phyloP scores from a whole-genome alignment of 2,113 vertebrate genomes.

The Lamprologus tigripictilis region DNA sequence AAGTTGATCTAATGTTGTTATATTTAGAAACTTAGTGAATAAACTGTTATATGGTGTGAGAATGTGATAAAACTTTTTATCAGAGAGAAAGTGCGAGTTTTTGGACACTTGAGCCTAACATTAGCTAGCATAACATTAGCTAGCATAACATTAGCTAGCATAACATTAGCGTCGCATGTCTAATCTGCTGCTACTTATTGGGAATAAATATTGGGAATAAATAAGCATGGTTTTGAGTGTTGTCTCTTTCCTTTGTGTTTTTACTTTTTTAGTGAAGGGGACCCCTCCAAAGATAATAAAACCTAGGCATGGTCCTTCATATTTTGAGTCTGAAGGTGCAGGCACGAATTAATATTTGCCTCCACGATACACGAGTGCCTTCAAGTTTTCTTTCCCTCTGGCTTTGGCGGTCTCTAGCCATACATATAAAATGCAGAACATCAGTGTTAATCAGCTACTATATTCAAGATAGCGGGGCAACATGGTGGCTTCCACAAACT shows the following conservation, averaged over 20 bases:
- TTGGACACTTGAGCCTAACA: background rate
- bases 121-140: background rate
- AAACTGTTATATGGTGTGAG: background rate
- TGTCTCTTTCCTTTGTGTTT: background rate
- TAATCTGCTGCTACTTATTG: background rate
- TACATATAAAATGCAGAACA: background rate
- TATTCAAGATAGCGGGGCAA: background rate
- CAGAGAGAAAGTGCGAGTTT: background rate
- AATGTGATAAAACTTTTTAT: background rate
- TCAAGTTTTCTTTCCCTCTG: background rate
- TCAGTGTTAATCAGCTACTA: background rate
- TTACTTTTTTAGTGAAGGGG: background rate
- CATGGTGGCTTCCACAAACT: background rate
- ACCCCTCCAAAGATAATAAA: background rate
- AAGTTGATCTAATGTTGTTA: background rate
- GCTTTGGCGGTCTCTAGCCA: background rate
- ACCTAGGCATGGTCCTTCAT: background rate
- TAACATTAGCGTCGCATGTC: background rate
- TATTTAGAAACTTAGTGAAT: background rate
- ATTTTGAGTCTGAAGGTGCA: background rate
- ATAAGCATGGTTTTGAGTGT: background rate
- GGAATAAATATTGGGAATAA: background rate
- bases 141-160: background rate
- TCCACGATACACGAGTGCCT: background rate
- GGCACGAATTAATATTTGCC: background rate